Base-by-base conservation (phyloP, 2,797 vertebrate species). In the Acrossocheilus wenchowensis region DNA sequence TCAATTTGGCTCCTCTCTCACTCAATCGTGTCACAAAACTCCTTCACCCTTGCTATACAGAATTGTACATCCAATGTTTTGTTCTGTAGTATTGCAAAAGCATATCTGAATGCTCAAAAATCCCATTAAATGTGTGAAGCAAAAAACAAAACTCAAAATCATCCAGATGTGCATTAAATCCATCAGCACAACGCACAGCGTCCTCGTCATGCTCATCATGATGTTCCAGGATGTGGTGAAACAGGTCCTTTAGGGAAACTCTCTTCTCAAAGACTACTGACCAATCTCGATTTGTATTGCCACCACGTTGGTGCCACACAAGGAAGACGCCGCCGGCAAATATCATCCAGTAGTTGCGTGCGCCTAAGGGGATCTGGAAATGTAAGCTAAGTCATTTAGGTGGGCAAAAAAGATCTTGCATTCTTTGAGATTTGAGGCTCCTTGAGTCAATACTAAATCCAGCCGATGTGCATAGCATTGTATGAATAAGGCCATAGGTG, bases 171-270 rank as follows among this genome's bases (percentile, higher is more conserved):
- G n/a, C 60, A 23, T 62, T 62, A n/a, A 26, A 62, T 62, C 60
- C n/a, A 11, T 54, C 19, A 54, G 52, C 52, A 54, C 52, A 54
- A 54, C 0, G 52, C 0, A 21, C 52, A 54, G 52, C 3, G 6
- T 90, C 87, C 50, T 87, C 50, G 1, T 90, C 84, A 21, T 83
- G 85, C 5, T 85, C 68, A 10, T 86, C 84, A 60, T 87, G 88
- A 11, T 89, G 74, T 26, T 90, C 68, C 3, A 89, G 1, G 17
- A 91, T 88, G 75, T 88, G 64, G 0, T 86, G 0, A 71, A 91
- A 90, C 10, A 84, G 17, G 8, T 91, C 85, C 23, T 34, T 80
- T 23, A 66, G 52, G 54, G 12, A 41, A 84, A 48, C 11, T 48
- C 10, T 39, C 3, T 45, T 60, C 82, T 79, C 75, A 19, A 60